Conservation (phyloP, 1,140 invertebrate species). For the Sminthurinus signatus region DNA sequence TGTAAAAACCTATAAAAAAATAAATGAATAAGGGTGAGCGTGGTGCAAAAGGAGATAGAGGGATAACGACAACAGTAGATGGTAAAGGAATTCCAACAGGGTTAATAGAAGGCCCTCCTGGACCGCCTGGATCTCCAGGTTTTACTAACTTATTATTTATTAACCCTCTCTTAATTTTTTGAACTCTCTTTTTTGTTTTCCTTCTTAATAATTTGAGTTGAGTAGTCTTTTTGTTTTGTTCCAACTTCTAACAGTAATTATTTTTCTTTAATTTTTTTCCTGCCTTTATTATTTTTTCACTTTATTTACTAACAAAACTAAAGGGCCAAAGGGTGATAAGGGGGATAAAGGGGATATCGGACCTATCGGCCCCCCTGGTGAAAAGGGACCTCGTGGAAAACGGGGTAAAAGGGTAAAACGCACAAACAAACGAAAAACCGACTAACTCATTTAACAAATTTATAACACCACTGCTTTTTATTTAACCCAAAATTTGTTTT, state of each 20-base stretch:
- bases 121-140: slow-evolving; percentile 84
- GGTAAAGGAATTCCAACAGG: slow-evolving; percentile 84
- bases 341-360: slow-evolving; percentile 59
- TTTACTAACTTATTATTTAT: too few species aligned
- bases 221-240: slow-evolving; percentile 14
- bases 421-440: too few species aligned
- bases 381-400: slow-evolving; percentile 71
- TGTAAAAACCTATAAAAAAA: too few species aligned
- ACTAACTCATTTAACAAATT: too few species aligned
- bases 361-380: slow-evolving; percentile 63
- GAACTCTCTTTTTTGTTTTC: too few species aligned
- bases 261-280: slow-evolving; percentile 6
- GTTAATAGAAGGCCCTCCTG: slow-evolving; percentile 87
- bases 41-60: slow-evolving; percentile 83
- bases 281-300: slow-evolving; percentile 18
- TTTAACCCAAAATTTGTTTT: too few species aligned
- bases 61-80: slow-evolving; percentile 78
- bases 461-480: too few species aligned
- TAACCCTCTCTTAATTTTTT: too few species aligned
- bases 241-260: background rate
- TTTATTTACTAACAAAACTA: background rate
- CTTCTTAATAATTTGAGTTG: too few species aligned
- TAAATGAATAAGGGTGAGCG: slow-evolving; percentile 65
- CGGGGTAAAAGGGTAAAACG: slow-evolving; percentile 81
- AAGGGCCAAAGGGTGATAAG: slow-evolving; percentile 61